phyloP scores from a whole-genome alignment of 2,113 vertebrate species.

The Melanerpes formicivorus region DNA sequence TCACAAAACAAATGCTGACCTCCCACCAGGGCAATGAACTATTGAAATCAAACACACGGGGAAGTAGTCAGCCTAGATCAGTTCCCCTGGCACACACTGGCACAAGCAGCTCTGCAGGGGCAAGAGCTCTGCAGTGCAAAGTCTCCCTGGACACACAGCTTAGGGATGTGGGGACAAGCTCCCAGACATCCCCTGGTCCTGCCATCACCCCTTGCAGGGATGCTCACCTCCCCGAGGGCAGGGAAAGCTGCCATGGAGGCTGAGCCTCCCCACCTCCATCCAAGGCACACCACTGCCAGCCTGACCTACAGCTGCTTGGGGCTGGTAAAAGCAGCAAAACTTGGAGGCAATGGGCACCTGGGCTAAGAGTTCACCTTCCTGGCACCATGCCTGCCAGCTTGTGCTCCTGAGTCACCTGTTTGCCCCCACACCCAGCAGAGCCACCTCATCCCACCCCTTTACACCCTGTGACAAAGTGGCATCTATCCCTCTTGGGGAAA shows the following conservation, averaged over 20 bases:
- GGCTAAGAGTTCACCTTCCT: neutral
- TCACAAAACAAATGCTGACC: neutral
- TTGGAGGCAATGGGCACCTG: neutral
- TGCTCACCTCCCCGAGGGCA: neutral
- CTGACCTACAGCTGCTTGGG: accelerated
- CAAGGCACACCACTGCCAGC: neutral
- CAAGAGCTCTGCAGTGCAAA: neutral
- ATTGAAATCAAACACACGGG: accelerated
- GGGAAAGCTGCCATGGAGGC: accelerated
- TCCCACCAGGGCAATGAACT: neutral
- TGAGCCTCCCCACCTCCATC: neutral
- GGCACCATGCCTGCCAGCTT: neutral
- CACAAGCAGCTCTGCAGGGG: neutral
- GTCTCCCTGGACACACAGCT: accelerated
- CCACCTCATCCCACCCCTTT: neutral
- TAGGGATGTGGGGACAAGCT: too few relatives aligned
- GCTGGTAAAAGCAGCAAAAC: neutral
- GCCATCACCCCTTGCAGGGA: too few relatives aligned
- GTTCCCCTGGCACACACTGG: neutral
- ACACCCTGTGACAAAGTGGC: neutral
- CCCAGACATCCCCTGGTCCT: neutral
- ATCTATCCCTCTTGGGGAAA: neutral
- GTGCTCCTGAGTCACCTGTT: neutral
- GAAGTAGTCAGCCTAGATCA: neutral
- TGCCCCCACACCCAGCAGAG: neutral